Evolutionary conservation across 2,113 vertebrate genomes (phyloP), one percentile per base, ranked within the genome.

Genomic region (Dolichallabes microphthalmus): DNA sequence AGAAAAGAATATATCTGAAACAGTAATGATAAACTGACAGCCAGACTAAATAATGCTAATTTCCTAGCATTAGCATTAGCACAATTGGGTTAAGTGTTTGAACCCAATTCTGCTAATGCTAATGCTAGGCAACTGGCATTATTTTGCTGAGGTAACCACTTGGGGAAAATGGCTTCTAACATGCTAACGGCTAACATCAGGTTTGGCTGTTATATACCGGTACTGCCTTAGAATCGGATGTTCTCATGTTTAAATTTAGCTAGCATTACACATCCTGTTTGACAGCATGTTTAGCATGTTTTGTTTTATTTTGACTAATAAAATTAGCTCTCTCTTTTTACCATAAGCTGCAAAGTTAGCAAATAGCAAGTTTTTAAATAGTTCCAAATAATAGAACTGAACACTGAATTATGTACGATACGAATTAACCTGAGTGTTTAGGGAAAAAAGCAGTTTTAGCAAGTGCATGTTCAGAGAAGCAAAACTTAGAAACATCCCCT

Each of bases 401-500:
- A 52, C n/a, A 74, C 22, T 52, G 12, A 39, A n/a, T 52, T n/a
- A 10, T 17, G 45, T n/a, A 11, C 27, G 25, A 75, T 9, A 15
- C 13, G 25, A 20, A 73, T 73, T 14, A 27, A 11, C 35, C 39
- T 22, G 13, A 22, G 9, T 53, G 22, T 27, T 45, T 50, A 25
- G 20, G 63, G 32, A 17, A 20, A 25, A 32, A 80, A 45, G 35
- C 20, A 22, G 22, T 22, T 27, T n/a, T 25, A 63, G 35, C 30
- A 63, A 22, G n/a, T 13, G 27, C 3, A 15, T 17, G 11, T 2
- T 66, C 22, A 30, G 61, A 81, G 35, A 25, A 17, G 3, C 10
- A 63, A 63, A 64, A 61, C 45, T 81, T 45, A n/a, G 60, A 64
- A 61, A 30, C 22, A 50, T n/a, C 82, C 68, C 66, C 32, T 83